Base-by-base conservation (phyloP, 2,888 invertebrate genomes). In the Lasioglossum marginatum region DNA sequence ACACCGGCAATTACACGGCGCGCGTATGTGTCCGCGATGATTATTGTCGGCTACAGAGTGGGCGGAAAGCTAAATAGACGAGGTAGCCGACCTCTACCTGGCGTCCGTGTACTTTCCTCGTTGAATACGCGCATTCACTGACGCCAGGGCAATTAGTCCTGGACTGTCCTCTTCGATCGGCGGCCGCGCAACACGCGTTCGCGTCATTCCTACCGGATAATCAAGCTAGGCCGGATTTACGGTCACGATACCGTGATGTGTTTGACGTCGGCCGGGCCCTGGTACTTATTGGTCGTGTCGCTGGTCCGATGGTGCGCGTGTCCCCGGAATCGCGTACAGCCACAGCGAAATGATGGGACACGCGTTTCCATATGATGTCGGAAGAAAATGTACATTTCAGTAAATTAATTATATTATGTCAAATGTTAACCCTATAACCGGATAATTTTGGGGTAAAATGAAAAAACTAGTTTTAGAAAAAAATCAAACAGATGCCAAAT, bases 111-210 rank as follows among this genome's bases (percentile, higher is more conserved):
- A 83, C 86, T 87, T 87, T 83, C 81, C 75, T 31, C 77, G 60
- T 45, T 75, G 86, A 76, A 83, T 77, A 81, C 82, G 80, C 73
- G 76, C 60, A 78, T 75, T 81, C 81, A 71, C 77, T 31, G 48
- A 57, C 60, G 78, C 43, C 60, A 43, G 77, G 68, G 75, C 86
- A 87, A 87, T 87, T 87, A 87, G 86, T 86, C 77, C 72, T 52
- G 72, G 60, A 74, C 72, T 68, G 77, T 79, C 68, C 81, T 86
- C 74, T 73, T 83, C 83, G 79, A 80, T 86, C 77, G 71, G 75
- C 57, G 79, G 14, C 52, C 52, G 40, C 43, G 72, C 76, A 40
- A 83, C 82, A 81, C 74, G 73, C 82, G 83, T 83, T 83, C 79
- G 72, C 75, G 87, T 78, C 82, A 80, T 85, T 82, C 82, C 75